Percentiles rank a stretch among this genome's conserved stretches.
phyloP scores from a whole-genome alignment of 2,888 invertebrate genomes.

The Oscheius sp. region DNA sequence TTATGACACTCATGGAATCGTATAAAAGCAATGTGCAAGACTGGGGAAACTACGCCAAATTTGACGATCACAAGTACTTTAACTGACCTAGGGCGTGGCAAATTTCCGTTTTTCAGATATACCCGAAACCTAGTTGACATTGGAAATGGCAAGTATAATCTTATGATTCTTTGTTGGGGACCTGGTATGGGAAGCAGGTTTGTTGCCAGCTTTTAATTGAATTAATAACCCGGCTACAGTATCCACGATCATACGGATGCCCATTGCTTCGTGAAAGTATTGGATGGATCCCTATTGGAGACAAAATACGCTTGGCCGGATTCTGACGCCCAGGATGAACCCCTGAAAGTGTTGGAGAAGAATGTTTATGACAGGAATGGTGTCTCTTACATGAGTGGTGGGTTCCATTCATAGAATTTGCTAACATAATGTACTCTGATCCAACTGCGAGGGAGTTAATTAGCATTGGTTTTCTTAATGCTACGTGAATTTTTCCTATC shows the following conservation, averaged over 20 bases:
- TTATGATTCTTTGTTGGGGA: conserved; percentile 98
- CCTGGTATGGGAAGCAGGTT: conserved; percentile 80
- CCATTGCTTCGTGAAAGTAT: conserved; percentile 93
- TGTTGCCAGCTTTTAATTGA: neutral
- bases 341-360: conserved; percentile 78
- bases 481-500: conserved; percentile 12
- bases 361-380: conserved; percentile 79
- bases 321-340: conserved; percentile 70
- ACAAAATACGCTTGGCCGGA: conserved; percentile 84
- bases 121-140: conserved; percentile 93
- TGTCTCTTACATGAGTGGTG: conserved; percentile 95
- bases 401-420: no score
- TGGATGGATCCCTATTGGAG: conserved; percentile 85
- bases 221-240: conserved; percentile 71
- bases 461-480: neutral
- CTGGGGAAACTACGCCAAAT: conserved; percentile 93
- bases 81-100: neutral
- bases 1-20: conserved; percentile 77
- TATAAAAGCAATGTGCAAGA: conserved; percentile 89
- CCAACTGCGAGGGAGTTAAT: no score
- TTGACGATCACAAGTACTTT: conserved; percentile 80
- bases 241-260: conserved; percentile 96
- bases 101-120: conserved; percentile 77
- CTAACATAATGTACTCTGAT: no score
- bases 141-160: conserved; percentile 95